These are phyloP conservation scores for Sebastes minor DNA, from an alignment of 2,797 vertebrate species.

Conservation along the genomic window DNA sequence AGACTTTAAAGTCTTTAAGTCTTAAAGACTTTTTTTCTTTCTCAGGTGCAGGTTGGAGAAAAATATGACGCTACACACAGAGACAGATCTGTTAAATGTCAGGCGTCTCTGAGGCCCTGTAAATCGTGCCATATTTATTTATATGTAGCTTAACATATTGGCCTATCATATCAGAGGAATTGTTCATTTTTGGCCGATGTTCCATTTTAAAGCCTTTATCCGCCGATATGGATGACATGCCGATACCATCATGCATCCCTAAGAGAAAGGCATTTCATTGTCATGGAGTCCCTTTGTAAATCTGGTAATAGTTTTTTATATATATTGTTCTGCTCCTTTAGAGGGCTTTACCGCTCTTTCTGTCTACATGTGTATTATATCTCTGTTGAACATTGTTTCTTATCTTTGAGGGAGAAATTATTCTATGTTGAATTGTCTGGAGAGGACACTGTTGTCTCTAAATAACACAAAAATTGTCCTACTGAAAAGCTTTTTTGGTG, in stretches of 20 bases:
- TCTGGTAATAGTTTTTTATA: not conserved
- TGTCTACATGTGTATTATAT: not conserved
- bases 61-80: no score
- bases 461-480: not conserved
- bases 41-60: rapidly evolving
- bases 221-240: no score
- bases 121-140: no score
- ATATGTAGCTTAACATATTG: no score
- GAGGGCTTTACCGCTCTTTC: not conserved
- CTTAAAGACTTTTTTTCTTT: no score
- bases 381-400: not conserved
- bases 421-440: not conserved
- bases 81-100: no score
- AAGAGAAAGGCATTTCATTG: not conserved
- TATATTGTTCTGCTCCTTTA: not conserved
- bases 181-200: no score
- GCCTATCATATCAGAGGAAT: no score
- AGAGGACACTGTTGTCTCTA: not conserved
- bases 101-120: no score
- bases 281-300: not conserved
- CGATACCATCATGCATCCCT: no score
- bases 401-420: not conserved
- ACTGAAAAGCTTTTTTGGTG: not conserved
- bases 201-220: no score
- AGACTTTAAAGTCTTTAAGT: no score